These are phyloP conservation scores for Cirrhinus mrigala DNA, from an alignment of 2,797 vertebrate genomes.

Conservation along the genomic window DNA sequence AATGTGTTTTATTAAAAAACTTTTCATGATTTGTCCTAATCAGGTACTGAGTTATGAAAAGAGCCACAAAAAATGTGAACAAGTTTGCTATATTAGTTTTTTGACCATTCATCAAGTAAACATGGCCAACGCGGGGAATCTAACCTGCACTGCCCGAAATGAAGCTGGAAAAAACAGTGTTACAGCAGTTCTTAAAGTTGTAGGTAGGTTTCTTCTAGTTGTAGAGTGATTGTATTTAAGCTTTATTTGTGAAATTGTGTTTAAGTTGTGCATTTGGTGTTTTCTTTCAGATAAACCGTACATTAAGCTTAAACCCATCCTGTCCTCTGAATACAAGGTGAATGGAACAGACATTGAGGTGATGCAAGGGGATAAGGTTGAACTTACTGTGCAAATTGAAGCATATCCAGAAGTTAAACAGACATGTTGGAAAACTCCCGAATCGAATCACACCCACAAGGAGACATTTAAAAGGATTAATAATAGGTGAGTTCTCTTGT, in stretches of 20 bases:
- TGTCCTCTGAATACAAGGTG: constrained; percentile 6
- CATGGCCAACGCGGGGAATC: constrained; percentile 77
- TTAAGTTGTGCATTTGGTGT: neutral
- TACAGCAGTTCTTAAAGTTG: constrained; percentile 78
- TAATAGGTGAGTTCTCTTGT: constrained; percentile 65
- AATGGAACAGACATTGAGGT: constrained; percentile 74
- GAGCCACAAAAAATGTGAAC: fast-evolving
- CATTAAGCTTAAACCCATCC: constrained; percentile 25
- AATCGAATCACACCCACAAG: constrained; percentile 31
- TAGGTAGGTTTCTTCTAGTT: constrained; percentile 77
- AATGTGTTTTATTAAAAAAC: neutral
- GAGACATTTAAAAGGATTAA: constrained; percentile 43
- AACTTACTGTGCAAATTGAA: constrained; percentile 68
- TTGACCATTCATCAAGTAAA: constrained; percentile 71
- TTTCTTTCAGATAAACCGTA: constrained; percentile 45
- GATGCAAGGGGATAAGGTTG: constrained; percentile 42
- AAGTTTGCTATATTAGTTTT: constrained; percentile 48
- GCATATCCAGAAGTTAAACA: constrained; percentile 82
- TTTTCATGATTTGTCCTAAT: neutral
- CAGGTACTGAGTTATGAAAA: constrained; percentile 4
- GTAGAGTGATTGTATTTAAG: neutral
- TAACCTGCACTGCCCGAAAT: constrained; percentile 78
- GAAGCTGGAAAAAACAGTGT: constrained; percentile 63
- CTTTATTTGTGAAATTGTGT: neutral
- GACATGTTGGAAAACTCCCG: constrained; percentile 66